Conservation (phyloP, 2,113 vertebrate genomes). For the Microcebus murinus region DNA sequence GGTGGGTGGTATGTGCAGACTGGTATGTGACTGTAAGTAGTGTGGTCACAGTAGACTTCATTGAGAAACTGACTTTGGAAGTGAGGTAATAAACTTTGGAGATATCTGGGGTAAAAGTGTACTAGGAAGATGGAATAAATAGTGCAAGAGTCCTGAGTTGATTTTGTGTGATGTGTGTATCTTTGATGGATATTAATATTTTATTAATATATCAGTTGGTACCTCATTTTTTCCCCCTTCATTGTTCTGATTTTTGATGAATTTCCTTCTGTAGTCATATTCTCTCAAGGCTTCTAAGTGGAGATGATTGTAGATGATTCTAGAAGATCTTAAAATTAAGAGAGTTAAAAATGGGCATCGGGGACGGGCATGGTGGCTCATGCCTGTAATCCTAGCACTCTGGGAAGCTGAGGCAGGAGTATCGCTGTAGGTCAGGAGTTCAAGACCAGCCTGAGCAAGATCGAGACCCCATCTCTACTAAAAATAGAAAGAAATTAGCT, state of each 20-base stretch:
- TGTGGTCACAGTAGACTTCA: background rate
- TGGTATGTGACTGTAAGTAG: background rate
- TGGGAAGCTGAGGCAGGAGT: too few species aligned
- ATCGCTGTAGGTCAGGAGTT: too few species aligned
- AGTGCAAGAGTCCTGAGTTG: background rate
- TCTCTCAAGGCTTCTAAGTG: background rate
- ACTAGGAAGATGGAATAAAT: background rate
- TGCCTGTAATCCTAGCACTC: too few species aligned
- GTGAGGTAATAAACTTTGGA: background rate
- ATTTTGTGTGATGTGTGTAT: background rate
- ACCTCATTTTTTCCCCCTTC: background rate
- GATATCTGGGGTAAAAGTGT: background rate
- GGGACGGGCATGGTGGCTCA: too few species aligned
- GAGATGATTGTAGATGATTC: background rate
- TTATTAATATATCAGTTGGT: background rate
- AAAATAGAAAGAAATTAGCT: too few species aligned
- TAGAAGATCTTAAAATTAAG: slow-evolving; percentile 13
- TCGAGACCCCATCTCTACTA: too few species aligned
- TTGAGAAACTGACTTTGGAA: background rate
- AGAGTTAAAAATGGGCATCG: background rate
- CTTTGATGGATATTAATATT: background rate
- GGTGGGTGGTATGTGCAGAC: background rate
- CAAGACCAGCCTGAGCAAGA: too few species aligned
- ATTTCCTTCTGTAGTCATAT: slow-evolving; percentile 26
- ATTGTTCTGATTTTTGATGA: slow-evolving; percentile 11